These are phyloP conservation scores for Micoletzkya japonica DNA, from an alignment of 2,888 invertebrate species.

Conservation along the genomic window DNA sequence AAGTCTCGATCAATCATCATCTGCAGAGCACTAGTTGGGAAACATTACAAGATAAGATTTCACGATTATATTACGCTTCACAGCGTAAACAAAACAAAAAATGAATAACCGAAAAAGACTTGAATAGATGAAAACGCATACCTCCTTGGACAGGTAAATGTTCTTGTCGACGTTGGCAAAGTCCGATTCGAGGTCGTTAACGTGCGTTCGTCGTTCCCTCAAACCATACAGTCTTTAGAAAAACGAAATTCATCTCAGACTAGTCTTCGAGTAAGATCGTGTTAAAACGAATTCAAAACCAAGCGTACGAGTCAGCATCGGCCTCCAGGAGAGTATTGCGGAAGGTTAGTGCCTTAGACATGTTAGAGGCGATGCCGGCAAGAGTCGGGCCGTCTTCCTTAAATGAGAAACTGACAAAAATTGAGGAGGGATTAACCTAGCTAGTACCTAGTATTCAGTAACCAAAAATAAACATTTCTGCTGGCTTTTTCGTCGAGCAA, in stretches of 20 bases:
- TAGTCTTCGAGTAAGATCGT: not conserved
- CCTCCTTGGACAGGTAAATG: conserved; percentile 79
- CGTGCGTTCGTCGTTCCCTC: conserved; percentile 45
- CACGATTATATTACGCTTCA: no score
- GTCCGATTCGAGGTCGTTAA: conserved; percentile 59
- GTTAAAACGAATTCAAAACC: not conserved
- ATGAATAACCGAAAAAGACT: no score
- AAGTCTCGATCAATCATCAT: no score
- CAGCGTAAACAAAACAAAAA: not conserved
- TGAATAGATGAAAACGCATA: conserved; percentile 64
- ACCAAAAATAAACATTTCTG: no score
- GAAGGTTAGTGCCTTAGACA: conserved; percentile 43
- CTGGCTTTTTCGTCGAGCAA: no score
- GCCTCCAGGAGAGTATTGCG: conserved; percentile 46
- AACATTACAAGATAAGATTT: no score
- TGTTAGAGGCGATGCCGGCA: conserved; percentile 26
- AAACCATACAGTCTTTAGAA: conserved; percentile 17
- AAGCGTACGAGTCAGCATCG: conserved; percentile 50
- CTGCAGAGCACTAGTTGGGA: no score
- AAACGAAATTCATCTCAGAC: not conserved
- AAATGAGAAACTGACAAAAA: no score
- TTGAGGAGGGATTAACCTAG: no score
- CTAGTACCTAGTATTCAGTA: no score
- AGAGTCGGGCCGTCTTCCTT: conserved; percentile 30
- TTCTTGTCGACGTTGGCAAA: conserved; percentile 67